Percentiles rank a stretch among this genome's conserved stretches.
phyloP scores from a whole-genome alignment of 2,888 invertebrate genomes.

The Orthosia gracilis region DNA sequence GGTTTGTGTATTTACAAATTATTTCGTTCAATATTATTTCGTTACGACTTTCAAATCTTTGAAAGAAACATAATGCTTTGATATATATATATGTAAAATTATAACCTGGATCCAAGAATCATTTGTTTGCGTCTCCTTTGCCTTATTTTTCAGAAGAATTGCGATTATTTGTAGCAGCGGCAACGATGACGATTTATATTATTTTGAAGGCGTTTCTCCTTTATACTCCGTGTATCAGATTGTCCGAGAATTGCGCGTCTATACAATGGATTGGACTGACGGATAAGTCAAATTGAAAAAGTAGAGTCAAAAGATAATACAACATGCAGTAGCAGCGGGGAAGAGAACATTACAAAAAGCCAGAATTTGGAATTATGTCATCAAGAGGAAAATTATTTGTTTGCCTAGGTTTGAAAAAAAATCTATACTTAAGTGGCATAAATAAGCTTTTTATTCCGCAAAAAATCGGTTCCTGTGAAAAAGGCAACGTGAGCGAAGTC shows the following conservation, averaged over 20 bases:
- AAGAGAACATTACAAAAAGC: neutral
- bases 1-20: constrained; percentile 22
- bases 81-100: neutral
- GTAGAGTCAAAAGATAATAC: neutral
- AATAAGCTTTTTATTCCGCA: too few relatives aligned
- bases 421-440: too few relatives aligned
- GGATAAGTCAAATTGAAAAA: too few relatives aligned
- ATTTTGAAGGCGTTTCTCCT: neutral
- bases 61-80: constrained; percentile 5
- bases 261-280: neutral
- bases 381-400: too few relatives aligned
- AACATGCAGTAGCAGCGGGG: neutral
- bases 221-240: neutral
- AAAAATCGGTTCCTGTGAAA: neutral
- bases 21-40: neutral
- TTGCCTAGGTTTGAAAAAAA: too few relatives aligned
- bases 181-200: neutral
- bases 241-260: neutral
- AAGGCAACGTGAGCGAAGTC: neutral
- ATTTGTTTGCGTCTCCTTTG: constrained; percentile 8
- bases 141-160: constrained; percentile 5
- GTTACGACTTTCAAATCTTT: neutral
- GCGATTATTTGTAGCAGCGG: constrained; percentile 1
- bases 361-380: too few relatives aligned
- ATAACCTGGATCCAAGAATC: neutral